phyloP scores from a whole-genome alignment of 2,113 vertebrate genomes.

The Cathartes aura region DNA sequence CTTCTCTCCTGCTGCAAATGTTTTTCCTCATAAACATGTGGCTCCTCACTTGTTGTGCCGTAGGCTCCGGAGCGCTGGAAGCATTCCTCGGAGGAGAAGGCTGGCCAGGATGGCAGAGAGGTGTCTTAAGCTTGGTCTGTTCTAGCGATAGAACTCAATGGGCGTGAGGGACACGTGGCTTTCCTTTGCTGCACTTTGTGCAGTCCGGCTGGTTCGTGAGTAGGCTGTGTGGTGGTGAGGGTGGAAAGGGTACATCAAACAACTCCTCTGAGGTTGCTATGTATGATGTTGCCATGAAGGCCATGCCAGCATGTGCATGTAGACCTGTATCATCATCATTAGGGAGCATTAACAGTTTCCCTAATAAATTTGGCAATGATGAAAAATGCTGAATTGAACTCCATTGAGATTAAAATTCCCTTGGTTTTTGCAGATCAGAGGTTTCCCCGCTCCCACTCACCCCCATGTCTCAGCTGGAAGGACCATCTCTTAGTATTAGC shows the following conservation, averaged over 20 bases:
- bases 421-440: neutral
- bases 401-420: neutral
- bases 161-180: rapidly evolving
- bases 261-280: neutral
- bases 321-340: neutral
- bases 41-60: neutral
- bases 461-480: neutral
- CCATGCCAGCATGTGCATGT: neutral
- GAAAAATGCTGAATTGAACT: neutral
- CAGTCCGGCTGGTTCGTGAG: rapidly evolving
- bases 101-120: neutral
- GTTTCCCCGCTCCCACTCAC: neutral
- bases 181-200: neutral
- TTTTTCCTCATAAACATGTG: neutral
- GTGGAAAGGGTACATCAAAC: neutral
- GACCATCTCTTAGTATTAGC: neutral
- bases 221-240: neutral
- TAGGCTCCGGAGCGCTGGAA: neutral
- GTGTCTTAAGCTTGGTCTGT: neutral
- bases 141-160: rapidly evolving
- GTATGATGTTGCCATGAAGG: neutral
- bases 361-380: neutral
- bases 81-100: neutral
- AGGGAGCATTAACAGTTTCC: neutral
- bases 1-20: neutral